Evolutionary conservation across 1,140 invertebrate genomes (phyloP).

Genomic region (Drosophila seguyi): DNA sequence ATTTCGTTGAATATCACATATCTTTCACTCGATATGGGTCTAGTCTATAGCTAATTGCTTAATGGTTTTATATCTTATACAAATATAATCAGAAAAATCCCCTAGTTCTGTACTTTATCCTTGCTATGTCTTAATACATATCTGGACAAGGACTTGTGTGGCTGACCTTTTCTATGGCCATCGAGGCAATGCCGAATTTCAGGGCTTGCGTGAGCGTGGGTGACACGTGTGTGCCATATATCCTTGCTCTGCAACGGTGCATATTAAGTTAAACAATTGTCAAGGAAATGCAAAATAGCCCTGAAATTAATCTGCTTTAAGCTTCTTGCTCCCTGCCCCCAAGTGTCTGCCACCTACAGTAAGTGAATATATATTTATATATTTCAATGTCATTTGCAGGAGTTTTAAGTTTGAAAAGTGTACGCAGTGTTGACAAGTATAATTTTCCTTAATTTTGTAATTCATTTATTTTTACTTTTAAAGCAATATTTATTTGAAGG

Average conservation of each 20-base stretch:
- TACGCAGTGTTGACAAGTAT: slow-evolving; percentile 2
- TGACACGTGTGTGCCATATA: slow-evolving; percentile 42
- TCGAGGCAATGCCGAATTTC: slow-evolving; percentile 35
- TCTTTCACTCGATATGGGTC: not conserved
- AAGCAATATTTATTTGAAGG: not conserved
- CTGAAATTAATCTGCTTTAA: slow-evolving; percentile 56
- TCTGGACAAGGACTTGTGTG: slow-evolving; percentile 27
- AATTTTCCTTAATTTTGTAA: too few relatives aligned
- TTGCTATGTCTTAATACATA: not conserved
- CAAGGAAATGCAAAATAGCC: slow-evolving; percentile 49
- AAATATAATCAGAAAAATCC: not conserved
- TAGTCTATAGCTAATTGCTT: not conserved
- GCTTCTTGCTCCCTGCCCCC: too few relatives aligned
- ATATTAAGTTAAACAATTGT: slow-evolving; percentile 31
- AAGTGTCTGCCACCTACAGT: slow-evolving; percentile 23
- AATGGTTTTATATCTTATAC: not conserved
- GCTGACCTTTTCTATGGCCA: slow-evolving; percentile 39
- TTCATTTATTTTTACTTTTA: not conserved
- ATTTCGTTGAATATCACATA: not conserved
- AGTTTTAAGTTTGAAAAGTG: slow-evolving; percentile 33
- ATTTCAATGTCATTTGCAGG: slow-evolving; percentile 70
- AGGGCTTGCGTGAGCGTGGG: slow-evolving; percentile 9
- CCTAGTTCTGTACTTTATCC: not conserved
- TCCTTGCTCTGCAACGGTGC: slow-evolving; percentile 25
- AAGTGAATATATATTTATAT: not conserved